Conservation (phyloP, 2,888 invertebrate species). For the Netelia fuscicornis region DNA sequence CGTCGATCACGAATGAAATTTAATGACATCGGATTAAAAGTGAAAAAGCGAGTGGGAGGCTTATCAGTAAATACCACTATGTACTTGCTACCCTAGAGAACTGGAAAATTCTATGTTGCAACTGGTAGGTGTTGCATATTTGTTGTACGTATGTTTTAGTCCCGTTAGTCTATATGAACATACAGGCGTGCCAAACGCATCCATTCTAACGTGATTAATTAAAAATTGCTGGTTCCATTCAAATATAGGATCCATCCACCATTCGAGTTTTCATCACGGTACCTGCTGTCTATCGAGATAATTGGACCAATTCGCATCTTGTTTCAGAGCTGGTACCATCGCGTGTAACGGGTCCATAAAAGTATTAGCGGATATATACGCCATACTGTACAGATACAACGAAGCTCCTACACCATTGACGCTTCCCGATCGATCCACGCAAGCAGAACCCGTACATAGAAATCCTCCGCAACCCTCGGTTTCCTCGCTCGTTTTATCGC, state of each 20-base stretch:
- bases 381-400: constrained; percentile 88
- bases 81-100: too few relatives aligned
- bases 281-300: constrained; percentile 92
- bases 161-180: too few relatives aligned
- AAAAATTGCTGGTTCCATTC: neutral
- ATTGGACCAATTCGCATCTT: constrained; percentile 89
- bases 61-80: neutral
- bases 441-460: constrained; percentile 90
- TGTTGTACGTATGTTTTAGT: too few relatives aligned
- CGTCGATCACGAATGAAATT: neutral
- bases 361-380: constrained; percentile 88
- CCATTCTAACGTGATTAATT: neutral
- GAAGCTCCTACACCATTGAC: constrained; percentile 80
- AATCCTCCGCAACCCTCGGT: constrained; percentile 88
- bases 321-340: constrained; percentile 88
- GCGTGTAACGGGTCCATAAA: constrained; percentile 87
- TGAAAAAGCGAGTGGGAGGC: neutral
- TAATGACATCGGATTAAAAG: neutral
- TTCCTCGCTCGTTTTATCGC: constrained; percentile 63
- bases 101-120: too few relatives aligned
- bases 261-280: constrained; percentile 54
- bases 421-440: constrained; percentile 81
- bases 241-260: neutral
- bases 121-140: too few relatives aligned
- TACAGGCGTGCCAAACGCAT: too few relatives aligned